phyloP scores from a whole-genome alignment of 2,113 vertebrate species.

The Cathartes aura region DNA sequence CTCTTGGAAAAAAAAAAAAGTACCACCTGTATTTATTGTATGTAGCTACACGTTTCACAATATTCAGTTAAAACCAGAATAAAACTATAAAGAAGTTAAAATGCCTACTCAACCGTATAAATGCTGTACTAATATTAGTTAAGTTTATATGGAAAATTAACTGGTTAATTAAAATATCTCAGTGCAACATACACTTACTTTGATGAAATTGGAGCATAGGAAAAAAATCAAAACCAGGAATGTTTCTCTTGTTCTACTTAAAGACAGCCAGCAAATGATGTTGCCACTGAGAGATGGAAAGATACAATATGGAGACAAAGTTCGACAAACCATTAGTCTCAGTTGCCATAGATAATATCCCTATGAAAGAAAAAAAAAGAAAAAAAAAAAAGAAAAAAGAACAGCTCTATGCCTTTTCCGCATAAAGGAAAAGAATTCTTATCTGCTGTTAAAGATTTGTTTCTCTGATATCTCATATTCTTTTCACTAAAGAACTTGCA shows the following conservation, averaged over 20 bases:
- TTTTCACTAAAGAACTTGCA: background rate
- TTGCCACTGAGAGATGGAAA: background rate
- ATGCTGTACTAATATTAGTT: background rate
- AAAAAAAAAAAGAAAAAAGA: rapidly evolving
- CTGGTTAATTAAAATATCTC: background rate
- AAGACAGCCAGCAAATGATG: background rate
- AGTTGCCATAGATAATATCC: background rate
- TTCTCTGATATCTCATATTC: background rate
- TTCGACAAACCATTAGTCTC: background rate
- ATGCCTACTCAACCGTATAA: background rate
- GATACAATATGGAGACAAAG: background rate
- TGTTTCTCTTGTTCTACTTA: background rate
- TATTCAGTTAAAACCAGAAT: background rate
- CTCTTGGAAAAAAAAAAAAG: background rate
- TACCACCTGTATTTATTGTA: background rate
- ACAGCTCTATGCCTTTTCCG: background rate
- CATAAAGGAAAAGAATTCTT: background rate
- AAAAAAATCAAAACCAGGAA: background rate
- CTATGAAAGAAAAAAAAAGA: background rate
- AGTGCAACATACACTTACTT: background rate
- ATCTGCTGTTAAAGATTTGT: background rate
- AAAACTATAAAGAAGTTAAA: background rate
- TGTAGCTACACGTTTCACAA: background rate
- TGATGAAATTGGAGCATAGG: background rate
- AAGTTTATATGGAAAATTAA: background rate